phyloP scores from a whole-genome alignment of 2,797 vertebrate genomes.

The Acridotheres tristis region DNA sequence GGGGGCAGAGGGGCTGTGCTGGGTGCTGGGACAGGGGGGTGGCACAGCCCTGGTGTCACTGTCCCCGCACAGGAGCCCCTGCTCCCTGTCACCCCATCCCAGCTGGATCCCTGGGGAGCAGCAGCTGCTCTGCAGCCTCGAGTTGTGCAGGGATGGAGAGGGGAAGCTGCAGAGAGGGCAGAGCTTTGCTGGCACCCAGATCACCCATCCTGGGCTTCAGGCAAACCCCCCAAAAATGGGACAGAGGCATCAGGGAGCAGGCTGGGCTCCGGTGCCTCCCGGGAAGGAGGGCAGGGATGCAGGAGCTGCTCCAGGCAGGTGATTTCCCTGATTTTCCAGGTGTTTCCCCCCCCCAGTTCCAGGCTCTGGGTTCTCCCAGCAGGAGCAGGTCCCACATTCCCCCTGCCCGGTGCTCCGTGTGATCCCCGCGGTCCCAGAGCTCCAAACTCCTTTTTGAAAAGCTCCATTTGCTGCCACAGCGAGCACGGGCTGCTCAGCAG shows the following conservation, averaged over 20 bases:
- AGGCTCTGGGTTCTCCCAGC: rapidly evolving
- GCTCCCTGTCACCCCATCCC: background rate
- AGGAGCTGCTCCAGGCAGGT: background rate
- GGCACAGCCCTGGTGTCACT: background rate
- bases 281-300: background rate
- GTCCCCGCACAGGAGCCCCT: too few relatives aligned
- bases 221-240: rapidly evolving
- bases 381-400: background rate
- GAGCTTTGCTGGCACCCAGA: background rate
- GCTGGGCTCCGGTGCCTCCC: background rate
- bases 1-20: background rate
- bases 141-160: background rate
- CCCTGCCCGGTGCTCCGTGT: rapidly evolving
- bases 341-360: rapidly evolving
- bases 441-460: background rate
- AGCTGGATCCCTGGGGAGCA: background rate
- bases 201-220: background rate
- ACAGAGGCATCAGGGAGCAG: background rate
- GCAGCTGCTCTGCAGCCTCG: rapidly evolving
- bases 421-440: background rate
- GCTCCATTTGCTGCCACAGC: conserved; percentile 6
- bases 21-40: too few relatives aligned
- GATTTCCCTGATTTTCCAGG: background rate
- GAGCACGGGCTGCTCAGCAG: background rate
- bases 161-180: background rate